phyloP scores from a whole-genome alignment of 1,140 invertebrate species.

The Drosophila gunungcola region DNA sequence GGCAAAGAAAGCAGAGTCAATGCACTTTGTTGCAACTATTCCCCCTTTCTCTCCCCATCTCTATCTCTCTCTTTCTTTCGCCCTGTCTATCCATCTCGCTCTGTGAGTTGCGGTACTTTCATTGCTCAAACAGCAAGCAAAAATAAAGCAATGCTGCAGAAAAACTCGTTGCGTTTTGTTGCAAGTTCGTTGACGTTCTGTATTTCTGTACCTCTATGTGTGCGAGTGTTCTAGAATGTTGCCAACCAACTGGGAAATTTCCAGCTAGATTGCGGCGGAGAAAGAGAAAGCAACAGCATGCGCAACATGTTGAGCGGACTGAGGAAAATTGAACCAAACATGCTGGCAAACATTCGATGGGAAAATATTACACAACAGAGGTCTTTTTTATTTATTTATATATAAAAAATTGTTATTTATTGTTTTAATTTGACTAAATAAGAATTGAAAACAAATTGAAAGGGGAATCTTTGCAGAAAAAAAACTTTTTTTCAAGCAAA shows the following conservation, averaged over 20 bases:
- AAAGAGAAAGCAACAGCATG: constrained; percentile 73
- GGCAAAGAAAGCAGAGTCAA: constrained; percentile 68
- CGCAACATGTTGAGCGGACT: constrained; percentile 51
- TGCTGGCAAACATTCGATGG: neutral
- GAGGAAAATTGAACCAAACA: neutral
- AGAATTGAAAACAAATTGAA: too few relatives aligned
- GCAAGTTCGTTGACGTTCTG: constrained; percentile 70
- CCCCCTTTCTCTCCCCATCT: constrained; percentile 14
- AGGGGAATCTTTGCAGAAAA: too few relatives aligned
- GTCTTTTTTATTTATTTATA: neutral
- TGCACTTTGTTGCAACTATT: constrained; percentile 70
- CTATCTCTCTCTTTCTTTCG: constrained; percentile 4
- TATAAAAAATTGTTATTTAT: too few relatives aligned
- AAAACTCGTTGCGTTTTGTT: constrained; percentile 56
- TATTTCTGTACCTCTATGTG: constrained; percentile 1
- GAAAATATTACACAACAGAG: constrained; percentile 1
- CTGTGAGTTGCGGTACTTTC: constrained; percentile 79
- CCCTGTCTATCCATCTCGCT: constrained; percentile 32
- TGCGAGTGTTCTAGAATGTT: constrained; percentile 67
- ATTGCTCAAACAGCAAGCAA: constrained; percentile 70
- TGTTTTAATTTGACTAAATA: too few relatives aligned
- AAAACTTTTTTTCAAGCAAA: too few relatives aligned
- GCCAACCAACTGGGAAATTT: constrained; percentile 30
- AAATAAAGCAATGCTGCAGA: constrained; percentile 30
- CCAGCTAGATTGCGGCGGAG: constrained; percentile 57